Base-by-base conservation (phyloP, 2,797 vertebrate species). In the Pangasius mekongensis region DNA sequence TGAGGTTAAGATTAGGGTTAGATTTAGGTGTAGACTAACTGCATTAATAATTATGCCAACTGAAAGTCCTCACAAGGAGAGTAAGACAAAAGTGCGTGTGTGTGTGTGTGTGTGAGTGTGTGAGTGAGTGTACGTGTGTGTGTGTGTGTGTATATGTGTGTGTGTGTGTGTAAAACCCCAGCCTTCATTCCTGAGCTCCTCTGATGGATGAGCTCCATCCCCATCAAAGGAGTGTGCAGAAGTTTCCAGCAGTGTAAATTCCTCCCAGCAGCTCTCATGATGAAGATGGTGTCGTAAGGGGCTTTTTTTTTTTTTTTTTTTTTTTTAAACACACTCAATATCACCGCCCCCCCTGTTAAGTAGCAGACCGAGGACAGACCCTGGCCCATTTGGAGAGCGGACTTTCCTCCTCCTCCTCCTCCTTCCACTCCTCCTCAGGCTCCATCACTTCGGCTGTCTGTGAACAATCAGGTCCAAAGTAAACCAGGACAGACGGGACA, bases 341-440 rank as follows among this genome's bases (percentile, higher is more conserved):
- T 77, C 85, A 30, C 85, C 85, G 56, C 96, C 97, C 97, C 97
- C 97, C 97, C 95, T 78, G 94, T 98, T 99, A 99, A 99, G 97
- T 95, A 97, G 97, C 97, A 93, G 95, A 93, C 94, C 92, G 96
- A 92, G 94, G 93, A 94, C 95, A 96, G 94, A 92, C 93, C 95
- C 96, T 95, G 73, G 95, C 96, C 95, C 98, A 98, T 97, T 99
- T 95, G 95, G 94, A 97, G 92, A 91, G 91, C 96, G 95, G 94
- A 86, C 58, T n/a, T 86, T 77, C 56, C 71, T 47, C 39, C 94
- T 94, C 92, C 93, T 95, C 71, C 92, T 89, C 86, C 87, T 86
- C 91, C 91, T 92, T 87, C 83, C 85, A 56, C 92, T 85, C 86
- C 82, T 88, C 88, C 77, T 80, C 77, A 80, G 39, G 58, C 84